Evolutionary conservation across 2,888 invertebrate genomes (phyloP).

Genomic region (Cyrtodaria siliqua): DNA sequence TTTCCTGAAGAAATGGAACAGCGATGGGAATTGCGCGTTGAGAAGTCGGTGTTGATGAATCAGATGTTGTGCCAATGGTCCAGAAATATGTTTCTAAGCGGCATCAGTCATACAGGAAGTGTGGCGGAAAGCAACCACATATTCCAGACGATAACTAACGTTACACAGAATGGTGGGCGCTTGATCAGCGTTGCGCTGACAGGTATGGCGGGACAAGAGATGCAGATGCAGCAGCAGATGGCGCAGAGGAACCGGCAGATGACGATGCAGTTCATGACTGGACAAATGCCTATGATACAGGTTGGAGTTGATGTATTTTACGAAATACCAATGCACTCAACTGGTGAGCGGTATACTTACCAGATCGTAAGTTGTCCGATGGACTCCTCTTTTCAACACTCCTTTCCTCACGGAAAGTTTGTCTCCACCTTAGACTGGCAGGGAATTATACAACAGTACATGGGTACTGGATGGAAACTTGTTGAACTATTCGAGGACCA

Average conservation of each 20-base stretch:
- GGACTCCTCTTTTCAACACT: slow-evolving; percentile 28
- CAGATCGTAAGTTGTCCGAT: slow-evolving; percentile 75
- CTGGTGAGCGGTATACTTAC: slow-evolving; percentile 72
- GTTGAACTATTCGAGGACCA: slow-evolving; percentile 81
- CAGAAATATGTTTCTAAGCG: slow-evolving; percentile 24
- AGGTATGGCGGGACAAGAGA: slow-evolving; percentile 65
- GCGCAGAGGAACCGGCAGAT: slow-evolving; percentile 20
- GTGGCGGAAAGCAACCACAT: slow-evolving; percentile 60
- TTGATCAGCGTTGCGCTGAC: slow-evolving; percentile 76
- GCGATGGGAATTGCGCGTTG: slow-evolving; percentile 75
- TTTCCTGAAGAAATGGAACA: slow-evolving; percentile 62
- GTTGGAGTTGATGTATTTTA: slow-evolving; percentile 82
- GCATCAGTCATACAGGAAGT: slow-evolving; percentile 19
- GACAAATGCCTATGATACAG: slow-evolving; percentile 52
- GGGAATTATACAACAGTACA: slow-evolving; percentile 71
- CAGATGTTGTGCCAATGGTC: slow-evolving; percentile 52
- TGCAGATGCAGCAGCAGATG: slow-evolving; percentile 46
- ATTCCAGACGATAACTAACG: slow-evolving; percentile 68
- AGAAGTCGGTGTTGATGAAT: slow-evolving; percentile 70
- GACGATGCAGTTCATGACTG: slow-evolving; percentile 17
- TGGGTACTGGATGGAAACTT: slow-evolving; percentile 81
- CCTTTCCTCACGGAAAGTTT: slow-evolving; percentile 28
- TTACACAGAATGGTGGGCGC: slow-evolving; percentile 70
- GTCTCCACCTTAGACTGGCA: slow-evolving; percentile 74
- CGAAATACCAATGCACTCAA: slow-evolving; percentile 74